phyloP scores from a whole-genome alignment of 1,140 invertebrate species.

The Cotesia typhae region DNA sequence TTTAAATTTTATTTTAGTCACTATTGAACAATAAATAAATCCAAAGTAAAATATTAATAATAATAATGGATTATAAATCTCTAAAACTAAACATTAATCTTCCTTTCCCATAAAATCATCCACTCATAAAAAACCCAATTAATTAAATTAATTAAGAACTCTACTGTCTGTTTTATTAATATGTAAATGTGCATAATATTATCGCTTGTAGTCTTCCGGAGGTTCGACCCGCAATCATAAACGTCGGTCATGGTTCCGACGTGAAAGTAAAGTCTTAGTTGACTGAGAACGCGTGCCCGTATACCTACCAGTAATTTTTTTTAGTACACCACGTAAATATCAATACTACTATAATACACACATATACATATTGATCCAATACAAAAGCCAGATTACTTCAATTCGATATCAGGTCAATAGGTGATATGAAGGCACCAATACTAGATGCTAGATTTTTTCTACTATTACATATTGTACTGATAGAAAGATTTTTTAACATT shows the following conservation, averaged over 20 bases:
- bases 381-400: neutral
- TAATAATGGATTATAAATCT: too few species aligned
- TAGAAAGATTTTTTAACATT: too few species aligned
- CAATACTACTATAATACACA: neutral
- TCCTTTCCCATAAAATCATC: too few species aligned
- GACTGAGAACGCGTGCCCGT: constrained; percentile 58
- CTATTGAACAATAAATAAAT: too few species aligned
- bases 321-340: too few species aligned
- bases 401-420: constrained; percentile 21
- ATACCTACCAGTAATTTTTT: constrained; percentile 38
- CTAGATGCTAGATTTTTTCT: too few species aligned
- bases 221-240: neutral
- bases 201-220: constrained; percentile 5
- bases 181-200: neutral
- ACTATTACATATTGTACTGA: too few species aligned
- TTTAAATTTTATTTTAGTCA: too few species aligned
- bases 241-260: constrained; percentile 31
- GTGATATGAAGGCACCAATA: too few species aligned
- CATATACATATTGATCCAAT: neutral
- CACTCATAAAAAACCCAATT: too few species aligned
- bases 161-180: neutral
- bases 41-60: too few species aligned
- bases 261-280: constrained; percentile 62
- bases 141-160: neutral
- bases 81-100: too few species aligned